Percentiles rank a stretch among this genome's conserved stretches.
phyloP scores from a whole-genome alignment of 2,888 invertebrate genomes.

The Gerosis bhagava region DNA sequence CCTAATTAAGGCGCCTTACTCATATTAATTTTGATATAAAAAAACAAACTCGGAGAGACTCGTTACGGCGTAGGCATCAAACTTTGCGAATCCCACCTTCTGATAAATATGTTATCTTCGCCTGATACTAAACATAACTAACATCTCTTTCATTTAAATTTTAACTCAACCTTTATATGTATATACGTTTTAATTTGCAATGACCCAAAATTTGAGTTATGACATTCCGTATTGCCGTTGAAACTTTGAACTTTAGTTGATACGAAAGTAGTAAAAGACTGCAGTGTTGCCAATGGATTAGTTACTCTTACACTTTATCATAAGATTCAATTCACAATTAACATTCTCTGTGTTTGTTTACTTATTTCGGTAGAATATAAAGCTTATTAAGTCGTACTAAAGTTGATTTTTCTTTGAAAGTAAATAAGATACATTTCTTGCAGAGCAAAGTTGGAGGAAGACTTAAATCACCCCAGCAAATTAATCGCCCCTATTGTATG shows the following conservation, averaged over 20 bases:
- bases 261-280: not conserved
- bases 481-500: slow-evolving; percentile 20
- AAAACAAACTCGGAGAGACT: slow-evolving; percentile 8
- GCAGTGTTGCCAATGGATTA: not conserved
- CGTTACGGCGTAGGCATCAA: slow-evolving; percentile 4
- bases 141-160: not conserved
- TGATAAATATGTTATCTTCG: slow-evolving; percentile 2
- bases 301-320: not conserved
- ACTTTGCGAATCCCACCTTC: slow-evolving; percentile 8
- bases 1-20: slow-evolving; percentile 13
- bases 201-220: not conserved
- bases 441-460: slow-evolving; percentile 12
- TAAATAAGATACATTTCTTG: slow-evolving; percentile 5
- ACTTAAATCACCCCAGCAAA: slow-evolving; percentile 21
- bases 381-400: not conserved
- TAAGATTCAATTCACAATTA: not conserved
- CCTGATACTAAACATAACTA: not conserved
- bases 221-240: not conserved
- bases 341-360: not conserved
- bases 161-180: not conserved
- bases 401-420: slow-evolving; percentile 1
- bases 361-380: not conserved
- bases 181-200: slow-evolving; percentile 4
- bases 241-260: not conserved
- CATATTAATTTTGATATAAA: slow-evolving; percentile 16